Conservation (phyloP, 2,113 vertebrate genomes). For the Blennius ocellaris region DNA sequence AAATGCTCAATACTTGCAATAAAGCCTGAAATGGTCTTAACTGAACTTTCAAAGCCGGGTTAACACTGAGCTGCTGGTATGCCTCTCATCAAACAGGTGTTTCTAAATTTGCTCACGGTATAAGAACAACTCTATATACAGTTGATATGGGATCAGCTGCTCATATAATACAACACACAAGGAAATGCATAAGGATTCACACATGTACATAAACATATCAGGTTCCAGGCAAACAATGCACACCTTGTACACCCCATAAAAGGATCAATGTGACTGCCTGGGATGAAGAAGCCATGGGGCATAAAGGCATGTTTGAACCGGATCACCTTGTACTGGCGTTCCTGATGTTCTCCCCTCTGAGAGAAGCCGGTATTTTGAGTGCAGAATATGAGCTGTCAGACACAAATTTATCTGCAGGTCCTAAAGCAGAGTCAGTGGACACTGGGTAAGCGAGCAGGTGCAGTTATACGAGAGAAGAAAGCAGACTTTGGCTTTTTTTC, state of each 20-base stretch:
- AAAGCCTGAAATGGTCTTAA: too few species aligned
- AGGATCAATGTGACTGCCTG: conserved; percentile 1
- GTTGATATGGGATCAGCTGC: neutral
- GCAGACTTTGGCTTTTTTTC: neutral
- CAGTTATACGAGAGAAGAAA: neutral
- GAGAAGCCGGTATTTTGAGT: conserved; percentile 29
- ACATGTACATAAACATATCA: neutral
- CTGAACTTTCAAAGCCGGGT: too few species aligned
- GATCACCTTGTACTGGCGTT: neutral
- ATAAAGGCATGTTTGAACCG: conserved; percentile 39
- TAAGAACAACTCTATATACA: neutral
- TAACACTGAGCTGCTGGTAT: too few species aligned
- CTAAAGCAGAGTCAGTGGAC: neutral
- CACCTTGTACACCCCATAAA: conserved; percentile 22
- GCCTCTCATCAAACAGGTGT: too few species aligned
- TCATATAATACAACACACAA: neutral
- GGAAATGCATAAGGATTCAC: neutral
- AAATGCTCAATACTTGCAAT: too few species aligned
- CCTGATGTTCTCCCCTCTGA: neutral
- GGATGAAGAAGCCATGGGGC: neutral
- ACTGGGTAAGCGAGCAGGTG: neutral
- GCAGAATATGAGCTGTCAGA: conserved; percentile 25
- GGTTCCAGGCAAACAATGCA: conserved; percentile 23
- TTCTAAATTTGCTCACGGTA: too few species aligned
- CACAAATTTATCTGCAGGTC: conserved; percentile 5